These are phyloP conservation scores for Myrmecophaga tridactyla DNA, from an alignment of 2,113 vertebrate species.

Conservation along the genomic window DNA sequence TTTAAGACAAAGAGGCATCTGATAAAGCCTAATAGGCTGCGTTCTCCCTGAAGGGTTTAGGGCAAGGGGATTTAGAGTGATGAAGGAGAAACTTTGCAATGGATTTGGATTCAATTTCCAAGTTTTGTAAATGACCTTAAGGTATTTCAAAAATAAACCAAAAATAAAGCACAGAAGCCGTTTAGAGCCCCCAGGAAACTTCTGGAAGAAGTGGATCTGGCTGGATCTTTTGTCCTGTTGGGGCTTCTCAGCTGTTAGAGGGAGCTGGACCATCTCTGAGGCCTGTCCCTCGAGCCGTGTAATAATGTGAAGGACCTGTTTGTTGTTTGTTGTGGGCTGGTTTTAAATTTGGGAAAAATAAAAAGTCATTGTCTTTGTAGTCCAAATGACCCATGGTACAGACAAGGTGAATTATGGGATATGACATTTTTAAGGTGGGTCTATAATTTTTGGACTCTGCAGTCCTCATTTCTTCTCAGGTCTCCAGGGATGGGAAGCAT, in stretches of 20 bases:
- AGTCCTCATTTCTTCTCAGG: conserved; percentile 60
- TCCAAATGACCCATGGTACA: conserved; percentile 11
- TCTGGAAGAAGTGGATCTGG: neutral
- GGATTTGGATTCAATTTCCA: neutral
- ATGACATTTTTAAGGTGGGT: conserved; percentile 39
- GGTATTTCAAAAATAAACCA: conserved; percentile 7
- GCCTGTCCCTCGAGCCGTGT: neutral
- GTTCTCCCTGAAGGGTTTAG: neutral
- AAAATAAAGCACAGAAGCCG: neutral
- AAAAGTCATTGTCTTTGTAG: conserved; percentile 43
- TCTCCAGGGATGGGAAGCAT: conserved; percentile 26
- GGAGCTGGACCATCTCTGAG: rapidly evolving
- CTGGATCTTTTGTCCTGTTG: neutral
- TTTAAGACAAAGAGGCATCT: neutral
- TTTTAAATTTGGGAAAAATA: conserved; percentile 48
- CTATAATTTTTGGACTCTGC: conserved; percentile 70
- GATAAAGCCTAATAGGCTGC: neutral
- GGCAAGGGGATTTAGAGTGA: neutral
- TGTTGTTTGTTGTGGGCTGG: neutral
- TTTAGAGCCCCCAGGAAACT: neutral
- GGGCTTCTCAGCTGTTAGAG: neutral
- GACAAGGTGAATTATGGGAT: conserved; percentile 46
- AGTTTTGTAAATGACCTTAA: conserved; percentile 52
- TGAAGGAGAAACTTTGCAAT: neutral
- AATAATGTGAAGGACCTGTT: neutral